phyloP scores from a whole-genome alignment of 2,888 invertebrate species.

The Eupithecia inturbata region DNA sequence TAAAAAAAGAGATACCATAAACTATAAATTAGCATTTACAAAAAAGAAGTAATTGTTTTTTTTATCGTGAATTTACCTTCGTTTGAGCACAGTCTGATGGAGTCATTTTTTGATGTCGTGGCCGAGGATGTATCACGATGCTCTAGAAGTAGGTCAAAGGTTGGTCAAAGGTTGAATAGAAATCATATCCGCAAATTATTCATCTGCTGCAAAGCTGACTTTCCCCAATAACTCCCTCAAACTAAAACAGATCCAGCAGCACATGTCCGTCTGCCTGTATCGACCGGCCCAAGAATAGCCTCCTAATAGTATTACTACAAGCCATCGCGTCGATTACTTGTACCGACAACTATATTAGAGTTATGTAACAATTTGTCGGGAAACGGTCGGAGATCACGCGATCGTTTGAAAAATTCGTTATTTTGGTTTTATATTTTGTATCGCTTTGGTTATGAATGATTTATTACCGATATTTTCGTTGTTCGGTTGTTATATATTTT shows the following conservation, averaged over 20 bases:
- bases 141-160: no score
- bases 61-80: no score
- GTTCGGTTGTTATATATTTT: not conserved
- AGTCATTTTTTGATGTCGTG: no score
- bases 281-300: not conserved
- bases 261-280: not conserved
- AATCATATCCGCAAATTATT: no score
- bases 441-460: not conserved
- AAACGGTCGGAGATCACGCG: slow-evolving; percentile 1
- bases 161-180: no score
- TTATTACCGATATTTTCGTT: not conserved
- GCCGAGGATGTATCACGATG: no score
- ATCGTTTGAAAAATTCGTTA: not conserved
- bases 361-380: slow-evolving; percentile 6
- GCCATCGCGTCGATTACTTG: not conserved
- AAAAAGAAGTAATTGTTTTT: no score
- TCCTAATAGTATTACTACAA: slow-evolving; percentile 6
- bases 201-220: no score
- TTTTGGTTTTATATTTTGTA: not conserved
- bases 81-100: no score
- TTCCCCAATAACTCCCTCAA: not conserved
- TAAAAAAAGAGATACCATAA: no score
- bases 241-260: not conserved
- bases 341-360: slow-evolving; percentile 7
- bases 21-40: no score